Conservation (phyloP, 2,888 invertebrate genomes). For the Buathra laborator region DNA sequence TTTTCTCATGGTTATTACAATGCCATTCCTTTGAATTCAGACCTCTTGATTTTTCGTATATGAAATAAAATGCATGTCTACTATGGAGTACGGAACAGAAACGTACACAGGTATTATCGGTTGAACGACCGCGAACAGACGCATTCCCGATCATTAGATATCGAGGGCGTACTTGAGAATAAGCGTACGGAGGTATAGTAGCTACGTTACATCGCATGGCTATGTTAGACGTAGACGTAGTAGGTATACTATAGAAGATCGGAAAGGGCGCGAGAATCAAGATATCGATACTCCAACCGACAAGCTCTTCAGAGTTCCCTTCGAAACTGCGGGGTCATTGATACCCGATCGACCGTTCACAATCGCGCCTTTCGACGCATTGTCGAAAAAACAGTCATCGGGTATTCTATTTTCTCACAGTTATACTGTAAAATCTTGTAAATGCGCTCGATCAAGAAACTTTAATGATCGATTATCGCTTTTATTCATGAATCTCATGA, state of each 20-base stretch:
- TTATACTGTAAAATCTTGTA: constrained; percentile 76
- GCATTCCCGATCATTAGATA: constrained; percentile 74
- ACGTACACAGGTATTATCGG: constrained; percentile 49
- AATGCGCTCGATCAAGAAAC: constrained; percentile 77
- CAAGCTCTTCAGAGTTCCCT: constrained; percentile 67
- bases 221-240: constrained; percentile 2
- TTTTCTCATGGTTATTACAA: constrained; percentile 41
- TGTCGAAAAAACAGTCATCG: constrained; percentile 77
- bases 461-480: constrained; percentile 79
- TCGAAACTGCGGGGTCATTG: constrained; percentile 82
- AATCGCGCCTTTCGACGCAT: constrained; percentile 71
- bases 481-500: constrained; percentile 66
- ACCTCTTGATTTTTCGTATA: constrained; percentile 37
- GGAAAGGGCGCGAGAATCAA: constrained; percentile 69
- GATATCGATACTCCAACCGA: constrained; percentile 70
- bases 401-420: constrained; percentile 79
- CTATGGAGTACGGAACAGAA: constrained; percentile 17
- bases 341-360: constrained; percentile 83
- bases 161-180: constrained; percentile 76
- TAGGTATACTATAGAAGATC: constrained; percentile 16
- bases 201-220: neutral
- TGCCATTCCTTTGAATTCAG: constrained; percentile 22
- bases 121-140: constrained; percentile 58
- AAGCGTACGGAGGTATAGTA: constrained; percentile 13
- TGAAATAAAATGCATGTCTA: constrained; percentile 10